Evolutionary conservation across 2,113 vertebrate genomes (phyloP).

Genomic region (Ploceus nigricollis): DNA sequence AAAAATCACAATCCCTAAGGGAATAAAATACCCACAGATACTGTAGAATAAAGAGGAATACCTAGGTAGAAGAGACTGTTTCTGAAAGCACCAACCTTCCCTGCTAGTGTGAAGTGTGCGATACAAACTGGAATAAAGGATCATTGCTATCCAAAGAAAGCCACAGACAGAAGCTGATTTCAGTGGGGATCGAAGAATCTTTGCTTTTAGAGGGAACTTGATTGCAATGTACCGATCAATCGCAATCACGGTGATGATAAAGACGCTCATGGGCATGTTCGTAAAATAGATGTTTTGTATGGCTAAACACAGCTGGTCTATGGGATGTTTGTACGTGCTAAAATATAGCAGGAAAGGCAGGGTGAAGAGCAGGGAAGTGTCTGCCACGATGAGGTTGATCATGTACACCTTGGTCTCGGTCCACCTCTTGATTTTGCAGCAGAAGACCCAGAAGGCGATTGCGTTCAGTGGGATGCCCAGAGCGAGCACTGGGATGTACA

Average conservation of each 20-base stretch:
- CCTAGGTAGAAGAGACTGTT: fast-evolving
- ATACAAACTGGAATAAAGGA: background rate
- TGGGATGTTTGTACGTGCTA: fast-evolving
- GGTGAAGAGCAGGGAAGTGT: slow-evolving; percentile 68
- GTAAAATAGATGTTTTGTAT: slow-evolving; percentile 52
- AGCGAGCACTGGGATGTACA: background rate
- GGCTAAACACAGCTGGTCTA: background rate
- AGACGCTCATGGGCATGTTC: slow-evolving; percentile 78
- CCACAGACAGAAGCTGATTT: slow-evolving; percentile 61
- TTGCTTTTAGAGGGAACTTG: slow-evolving; percentile 72
- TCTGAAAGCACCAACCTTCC: background rate
- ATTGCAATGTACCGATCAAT: slow-evolving; percentile 78
- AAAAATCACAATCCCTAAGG: slow-evolving; percentile 64
- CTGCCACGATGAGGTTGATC: slow-evolving; percentile 70
- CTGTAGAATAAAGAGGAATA: fast-evolving
- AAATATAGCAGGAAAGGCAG: slow-evolving; percentile 68
- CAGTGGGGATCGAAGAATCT: slow-evolving; percentile 54
- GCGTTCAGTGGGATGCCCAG: slow-evolving; percentile 69
- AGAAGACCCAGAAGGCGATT: slow-evolving; percentile 72
- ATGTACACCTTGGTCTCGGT: slow-evolving; percentile 76
- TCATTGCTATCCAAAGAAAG: slow-evolving; percentile 53
- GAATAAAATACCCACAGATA: slow-evolving; percentile 55
- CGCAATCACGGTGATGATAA: slow-evolving; percentile 64
- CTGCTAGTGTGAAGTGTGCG: fast-evolving
- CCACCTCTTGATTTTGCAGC: slow-evolving; percentile 65